phyloP scores from a whole-genome alignment of 1,140 invertebrate species.

The Orchesella cincta region DNA sequence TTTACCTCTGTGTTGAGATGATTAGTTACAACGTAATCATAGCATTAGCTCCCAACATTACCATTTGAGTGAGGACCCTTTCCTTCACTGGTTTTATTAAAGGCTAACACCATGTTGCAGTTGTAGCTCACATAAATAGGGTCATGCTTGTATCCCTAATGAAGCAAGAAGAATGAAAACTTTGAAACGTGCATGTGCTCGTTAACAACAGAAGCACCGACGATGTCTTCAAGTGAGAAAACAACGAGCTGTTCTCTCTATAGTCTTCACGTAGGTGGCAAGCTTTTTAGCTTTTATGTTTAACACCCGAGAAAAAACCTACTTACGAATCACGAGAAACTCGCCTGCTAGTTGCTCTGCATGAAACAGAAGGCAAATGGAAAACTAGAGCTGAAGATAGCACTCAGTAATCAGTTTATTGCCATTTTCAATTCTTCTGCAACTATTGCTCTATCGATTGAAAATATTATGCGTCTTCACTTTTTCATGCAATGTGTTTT shows the following conservation, averaged over 20 bases:
- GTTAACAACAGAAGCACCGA: constrained; percentile 25
- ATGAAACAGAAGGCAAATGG: background rate
- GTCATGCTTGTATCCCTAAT: constrained; percentile 19
- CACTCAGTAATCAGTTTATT: background rate
- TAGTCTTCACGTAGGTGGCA: background rate
- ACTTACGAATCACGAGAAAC: too few relatives aligned
- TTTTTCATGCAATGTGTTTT: background rate
- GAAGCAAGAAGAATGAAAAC: constrained; percentile 11
- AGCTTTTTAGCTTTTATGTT: background rate
- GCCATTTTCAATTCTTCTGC: background rate
- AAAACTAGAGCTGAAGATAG: background rate
- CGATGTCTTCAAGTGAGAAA: constrained; percentile 20
- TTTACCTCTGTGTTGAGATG: constrained; percentile 3
- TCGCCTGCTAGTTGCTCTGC: too few relatives aligned
- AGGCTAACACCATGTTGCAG: background rate
- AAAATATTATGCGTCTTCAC: background rate
- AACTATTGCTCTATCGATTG: background rate
- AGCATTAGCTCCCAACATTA: constrained; percentile 11
- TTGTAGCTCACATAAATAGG: background rate
- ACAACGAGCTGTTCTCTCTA: background rate
- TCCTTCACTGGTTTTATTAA: background rate
- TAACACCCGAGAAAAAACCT: background rate
- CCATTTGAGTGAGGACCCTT: background rate
- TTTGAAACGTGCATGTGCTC: background rate
- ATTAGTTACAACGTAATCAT: constrained; percentile 17